Evolutionary conservation across 2,113 vertebrate species (phyloP), one percentile per base, ranked within the genome.

Genomic region (Trochalopteron elliotii): DNA sequence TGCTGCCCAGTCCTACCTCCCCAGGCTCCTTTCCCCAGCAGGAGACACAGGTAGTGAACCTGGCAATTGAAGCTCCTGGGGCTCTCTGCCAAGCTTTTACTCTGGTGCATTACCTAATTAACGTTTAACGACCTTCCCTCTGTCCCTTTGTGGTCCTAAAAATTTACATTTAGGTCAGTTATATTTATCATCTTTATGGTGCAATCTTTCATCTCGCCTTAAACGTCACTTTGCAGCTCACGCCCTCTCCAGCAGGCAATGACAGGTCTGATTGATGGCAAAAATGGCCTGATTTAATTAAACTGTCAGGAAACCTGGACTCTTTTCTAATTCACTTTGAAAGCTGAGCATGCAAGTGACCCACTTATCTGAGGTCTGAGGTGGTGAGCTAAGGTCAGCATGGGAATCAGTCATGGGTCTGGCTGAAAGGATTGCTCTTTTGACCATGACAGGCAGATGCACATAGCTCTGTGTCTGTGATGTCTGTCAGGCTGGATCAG

Each of bases 221-320:
- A 87, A 53, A 87, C 25, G 70, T 94, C 84, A 79, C 85, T 81
- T 57, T 39, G 59, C 82, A 81, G 47, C 85, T 90, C 90, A 88
- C 27, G 28, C 85, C 83, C 77, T 78, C 83, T 95, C 59, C 85
- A 72, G 82, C 65, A 89, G 86, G 89, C 57, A 91, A 6, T 69
- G 95, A 92, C 69, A 55, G 59, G 39, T 44, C 81, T 96, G 93
- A 93, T 33, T 95, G 94, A 97, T 95, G 91, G 86, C 61, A 96
- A 91, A 96, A 96, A 59, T 42, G 69, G 68, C 57, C 81, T 85
- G 93, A 97, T 97, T 96, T 97, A 98, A 97, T 98, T 97, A 97
- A 98, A 97, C 91, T 97, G 92, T 97, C 96, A 97, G 95, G 90
- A 94, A 95, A 89, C 80, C 47, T 59, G 67, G 91, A 69, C 35